Conservation (phyloP, 30 jellyfish, hydroid and myxozoan genomes). For the Hydractinia symbiolongicarpus region DNA sequence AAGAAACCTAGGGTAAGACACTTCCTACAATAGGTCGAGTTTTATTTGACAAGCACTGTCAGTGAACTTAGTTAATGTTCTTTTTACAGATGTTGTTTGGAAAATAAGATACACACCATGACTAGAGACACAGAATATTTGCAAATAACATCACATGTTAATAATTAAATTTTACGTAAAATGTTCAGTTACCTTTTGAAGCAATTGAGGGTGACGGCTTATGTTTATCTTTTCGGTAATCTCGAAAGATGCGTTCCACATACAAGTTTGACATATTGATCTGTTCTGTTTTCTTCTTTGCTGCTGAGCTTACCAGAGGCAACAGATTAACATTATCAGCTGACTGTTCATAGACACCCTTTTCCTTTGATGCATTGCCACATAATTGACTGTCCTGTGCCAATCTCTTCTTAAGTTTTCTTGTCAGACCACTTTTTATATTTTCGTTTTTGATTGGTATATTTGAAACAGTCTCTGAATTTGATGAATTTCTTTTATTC, state of each 20-base stretch:
- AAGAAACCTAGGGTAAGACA: too few species aligned
- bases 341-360: not conserved
- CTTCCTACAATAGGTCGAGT: too few species aligned
- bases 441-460: too few species aligned
- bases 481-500: too few species aligned
- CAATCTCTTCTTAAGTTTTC: too few species aligned
- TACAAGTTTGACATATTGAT: slow-evolving; percentile 9
- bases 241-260: slow-evolving; percentile 23
- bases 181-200: not conserved
- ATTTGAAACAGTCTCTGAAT: too few species aligned
- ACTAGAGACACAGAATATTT: not conserved
- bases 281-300: not conserved
- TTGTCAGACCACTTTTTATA: too few species aligned
- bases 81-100: too few species aligned
- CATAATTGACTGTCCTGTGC: too few species aligned
- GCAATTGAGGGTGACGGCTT: not conserved
- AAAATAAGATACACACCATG: not conserved
- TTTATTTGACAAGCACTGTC: too few species aligned
- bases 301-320: not conserved
- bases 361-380: too few species aligned
- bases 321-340: not conserved
- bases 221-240: slow-evolving; percentile 8
- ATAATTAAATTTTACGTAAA: not conserved
- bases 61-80: too few species aligned
- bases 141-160: not conserved